A percentile compares a stretch with the other conserved stretches of the same genome.
Conservation (phyloP, 2,888 invertebrate species). For the Chloroclystis v-ata region DNA sequence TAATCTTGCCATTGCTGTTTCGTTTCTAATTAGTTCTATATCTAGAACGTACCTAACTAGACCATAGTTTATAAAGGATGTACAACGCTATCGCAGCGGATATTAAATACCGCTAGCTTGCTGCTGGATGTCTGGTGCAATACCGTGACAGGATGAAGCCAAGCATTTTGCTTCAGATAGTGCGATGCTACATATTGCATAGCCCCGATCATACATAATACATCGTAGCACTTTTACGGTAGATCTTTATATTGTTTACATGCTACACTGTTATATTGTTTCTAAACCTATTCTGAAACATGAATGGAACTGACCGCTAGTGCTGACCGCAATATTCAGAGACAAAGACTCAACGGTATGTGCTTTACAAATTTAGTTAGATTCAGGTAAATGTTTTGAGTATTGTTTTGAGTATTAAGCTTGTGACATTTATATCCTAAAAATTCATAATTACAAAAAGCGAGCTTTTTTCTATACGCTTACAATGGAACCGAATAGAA, state of each 20-base stretch:
- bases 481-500: too few species aligned
- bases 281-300: too few species aligned
- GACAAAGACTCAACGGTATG: too few species aligned
- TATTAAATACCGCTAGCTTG: slow-evolving; percentile 21
- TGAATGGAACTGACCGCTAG: too few species aligned
- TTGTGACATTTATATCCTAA: too few species aligned
- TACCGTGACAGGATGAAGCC: slow-evolving; percentile 17
- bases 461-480: too few species aligned
- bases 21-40: not conserved
- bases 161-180: slow-evolving; percentile 7
- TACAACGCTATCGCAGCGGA: slow-evolving; percentile 6
- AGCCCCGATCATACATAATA: slow-evolving; percentile 12
- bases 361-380: too few species aligned
- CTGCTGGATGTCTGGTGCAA: slow-evolving; percentile 10
- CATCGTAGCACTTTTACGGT: slow-evolving; percentile 3
- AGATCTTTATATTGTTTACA: not conserved
- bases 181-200: slow-evolving; percentile 9
- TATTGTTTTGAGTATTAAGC: too few species aligned
- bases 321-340: too few species aligned
- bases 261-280: too few species aligned
- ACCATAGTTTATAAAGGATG: not conserved
- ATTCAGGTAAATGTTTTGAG: too few species aligned
- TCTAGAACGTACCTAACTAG: not conserved
- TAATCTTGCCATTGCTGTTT: not conserved
- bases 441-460: too few species aligned